A percentile compares a stretch with the other conserved stretches of the same genome.
Evolutionary conservation across 2,797 vertebrate species (phyloP).

Genomic region (Iguana delicatissima): DNA sequence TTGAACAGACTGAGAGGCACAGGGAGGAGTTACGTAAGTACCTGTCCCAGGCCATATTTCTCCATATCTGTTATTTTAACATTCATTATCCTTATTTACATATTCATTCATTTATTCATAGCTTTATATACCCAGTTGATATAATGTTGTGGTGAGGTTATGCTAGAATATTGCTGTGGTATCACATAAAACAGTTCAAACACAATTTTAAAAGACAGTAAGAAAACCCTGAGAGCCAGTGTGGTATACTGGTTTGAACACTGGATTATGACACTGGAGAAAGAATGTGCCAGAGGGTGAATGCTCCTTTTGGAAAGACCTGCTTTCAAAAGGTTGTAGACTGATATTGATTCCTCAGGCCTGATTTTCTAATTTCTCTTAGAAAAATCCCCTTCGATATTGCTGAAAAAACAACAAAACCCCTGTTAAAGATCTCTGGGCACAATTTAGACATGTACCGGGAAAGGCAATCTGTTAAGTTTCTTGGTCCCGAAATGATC

Average conservation of each 20-base stretch:
- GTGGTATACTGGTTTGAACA: no score
- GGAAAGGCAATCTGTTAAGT: background rate
- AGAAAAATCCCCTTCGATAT: no score
- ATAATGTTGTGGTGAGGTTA: background rate
- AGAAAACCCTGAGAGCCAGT: no score
- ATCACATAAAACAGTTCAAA: background rate
- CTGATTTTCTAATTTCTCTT: no score
- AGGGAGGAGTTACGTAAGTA: conserved; percentile 91
- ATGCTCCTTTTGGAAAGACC: background rate
- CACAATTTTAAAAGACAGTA: background rate
- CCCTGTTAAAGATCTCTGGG: background rate
- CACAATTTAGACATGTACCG: background rate
- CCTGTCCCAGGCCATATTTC: conserved; percentile 1
- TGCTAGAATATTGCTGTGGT: background rate
- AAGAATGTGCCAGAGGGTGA: background rate
- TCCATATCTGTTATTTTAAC: background rate
- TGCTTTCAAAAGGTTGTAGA: background rate
- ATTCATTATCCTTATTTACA: background rate
- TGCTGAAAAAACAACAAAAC: background rate
- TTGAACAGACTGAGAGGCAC: conserved; percentile 92
- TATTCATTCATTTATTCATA: background rate
- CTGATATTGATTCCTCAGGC: background rate
- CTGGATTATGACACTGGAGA: background rate
- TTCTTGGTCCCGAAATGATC: background rate
- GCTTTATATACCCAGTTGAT: background rate